A percentile compares a stretch with the other conserved stretches of the same genome.
Conservation (phyloP, 2,113 vertebrate genomes). For the Perccottus glenii region DNA sequence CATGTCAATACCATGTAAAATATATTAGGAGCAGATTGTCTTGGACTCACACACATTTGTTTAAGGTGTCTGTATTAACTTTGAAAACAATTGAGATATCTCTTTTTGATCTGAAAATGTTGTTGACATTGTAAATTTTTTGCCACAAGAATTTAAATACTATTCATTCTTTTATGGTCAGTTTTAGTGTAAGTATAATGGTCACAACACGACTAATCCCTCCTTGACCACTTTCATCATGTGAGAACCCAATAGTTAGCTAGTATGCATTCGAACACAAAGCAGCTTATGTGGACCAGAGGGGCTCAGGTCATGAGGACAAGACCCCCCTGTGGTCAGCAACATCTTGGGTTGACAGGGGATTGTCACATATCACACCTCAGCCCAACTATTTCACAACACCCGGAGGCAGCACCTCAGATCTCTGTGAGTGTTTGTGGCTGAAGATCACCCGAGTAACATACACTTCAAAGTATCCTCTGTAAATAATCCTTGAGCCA, state of each 20-base stretch:
- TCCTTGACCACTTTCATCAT: not conserved
- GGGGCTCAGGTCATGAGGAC: slow-evolving; percentile 14
- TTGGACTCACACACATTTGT: too few species aligned
- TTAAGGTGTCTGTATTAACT: too few species aligned
- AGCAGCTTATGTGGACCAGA: slow-evolving; percentile 52
- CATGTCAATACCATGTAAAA: not conserved
- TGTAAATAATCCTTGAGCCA: not conserved
- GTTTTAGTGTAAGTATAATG: too few species aligned
- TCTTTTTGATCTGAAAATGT: too few species aligned
- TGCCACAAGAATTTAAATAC: too few species aligned
- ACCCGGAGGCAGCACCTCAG: slow-evolving; percentile 68
- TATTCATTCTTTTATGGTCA: too few species aligned
- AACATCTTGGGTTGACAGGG: slow-evolving; percentile 38
- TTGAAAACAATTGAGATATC: too few species aligned
- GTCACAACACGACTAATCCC: too few species aligned
- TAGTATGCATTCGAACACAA: slow-evolving; percentile 67
- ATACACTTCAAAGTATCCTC: slow-evolving; percentile 17
- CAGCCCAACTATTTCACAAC: slow-evolving; percentile 79
- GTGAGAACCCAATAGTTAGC: slow-evolving; percentile 34
- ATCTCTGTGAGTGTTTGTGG: slow-evolving; percentile 32
- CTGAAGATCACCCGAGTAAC: slow-evolving; percentile 33
- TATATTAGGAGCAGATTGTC: too few species aligned
- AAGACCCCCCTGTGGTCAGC: slow-evolving; percentile 27
- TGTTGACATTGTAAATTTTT: too few species aligned
- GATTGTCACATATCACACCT: slow-evolving; percentile 72